These are phyloP conservation scores for Arctocebus calabarensis DNA, from an alignment of 2,797 vertebrate genomes.

Conservation along the genomic window DNA sequence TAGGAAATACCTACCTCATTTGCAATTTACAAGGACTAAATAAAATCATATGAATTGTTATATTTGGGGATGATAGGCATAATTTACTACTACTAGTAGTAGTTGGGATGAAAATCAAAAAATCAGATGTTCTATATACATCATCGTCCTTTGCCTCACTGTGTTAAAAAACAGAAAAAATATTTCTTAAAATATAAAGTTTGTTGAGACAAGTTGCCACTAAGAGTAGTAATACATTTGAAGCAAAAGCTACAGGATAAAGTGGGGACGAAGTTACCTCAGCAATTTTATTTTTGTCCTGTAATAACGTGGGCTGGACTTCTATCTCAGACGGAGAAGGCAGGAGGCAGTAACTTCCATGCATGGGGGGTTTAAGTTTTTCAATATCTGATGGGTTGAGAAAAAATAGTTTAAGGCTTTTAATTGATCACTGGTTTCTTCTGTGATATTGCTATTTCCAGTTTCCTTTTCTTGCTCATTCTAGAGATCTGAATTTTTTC, in stretches of 20 bases:
- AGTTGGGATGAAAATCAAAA: not conserved
- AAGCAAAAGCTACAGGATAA: not conserved
- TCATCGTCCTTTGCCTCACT: not conserved
- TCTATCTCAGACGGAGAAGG: not conserved
- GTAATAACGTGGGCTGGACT: not conserved
- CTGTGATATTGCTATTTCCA: not conserved
- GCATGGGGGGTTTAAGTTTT: fast-evolving
- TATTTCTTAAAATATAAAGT: conserved; percentile 2
- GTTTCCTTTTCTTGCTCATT: not conserved
- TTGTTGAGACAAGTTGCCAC: conserved; percentile 20
- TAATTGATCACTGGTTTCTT: not conserved
- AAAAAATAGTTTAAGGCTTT: conserved; percentile 24
- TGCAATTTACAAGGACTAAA: not conserved
- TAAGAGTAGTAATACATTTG: not conserved
- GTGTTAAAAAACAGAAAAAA: not conserved
- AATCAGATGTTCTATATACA: not conserved
- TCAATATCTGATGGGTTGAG: not conserved
- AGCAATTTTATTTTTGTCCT: conserved; percentile 46
- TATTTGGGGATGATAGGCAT: not conserved
- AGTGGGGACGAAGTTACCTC: conserved; percentile 49
- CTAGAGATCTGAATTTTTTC: conserved; percentile 11
- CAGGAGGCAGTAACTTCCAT: fast-evolving
- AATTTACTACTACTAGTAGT: not conserved
- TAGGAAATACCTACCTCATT: not conserved
- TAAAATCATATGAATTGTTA: not conserved